Base-by-base conservation (phyloP, 2,888 invertebrate species). In the Apodemia zela region DNA sequence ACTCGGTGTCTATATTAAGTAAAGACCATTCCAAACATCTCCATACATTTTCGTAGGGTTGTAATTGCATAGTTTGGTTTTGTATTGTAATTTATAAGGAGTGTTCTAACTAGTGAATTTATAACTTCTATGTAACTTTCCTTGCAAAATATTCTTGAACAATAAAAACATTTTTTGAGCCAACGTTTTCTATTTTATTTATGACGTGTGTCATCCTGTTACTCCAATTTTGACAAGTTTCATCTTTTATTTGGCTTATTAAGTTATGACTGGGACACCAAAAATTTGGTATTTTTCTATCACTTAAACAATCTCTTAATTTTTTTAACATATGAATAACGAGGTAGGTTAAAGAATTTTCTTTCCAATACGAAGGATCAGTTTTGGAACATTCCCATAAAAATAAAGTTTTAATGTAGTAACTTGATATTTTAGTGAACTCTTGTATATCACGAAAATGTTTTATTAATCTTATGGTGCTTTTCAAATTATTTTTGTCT, bases 321-420 rank as follows among this genome's bases (percentile, higher is more conserved):
- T 77, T 83, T 63, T 72, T 72, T 63, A 85, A 63, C 85, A 85
- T 85, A 63, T 79, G 69, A 2, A 84, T n/a, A 17, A 84, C 72
- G 63, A 85, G 73, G 71, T 67, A 77, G 1, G 75, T 72, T 17
- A 85, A 66, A 0, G 84, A 82, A 13, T 76, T 79, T 3, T 68
- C 74, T 65, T 69, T 75, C 84, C 85, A 85, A 70, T 83, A 82
- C 11, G 67, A 64, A 11, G 74, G 69, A n/a, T 69, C 65, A 6
- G 73, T 73, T 60, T 68, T 67, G 45, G 69, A 58, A 45, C 76
- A 72, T 74, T 84, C 84, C 82, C 82, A 84, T 59, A 85, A 71
- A 76, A 84, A 84, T 66, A 85, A 67, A 4, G 85, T 81, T 74
- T 85, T 85, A 62, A 85, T 85, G 60, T 76, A 82, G 68, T 85